Evolutionary conservation across 2,113 vertebrate species (phyloP), one percentile per base, ranked within the genome.

Genomic region (Equus przewalskii): DNA sequence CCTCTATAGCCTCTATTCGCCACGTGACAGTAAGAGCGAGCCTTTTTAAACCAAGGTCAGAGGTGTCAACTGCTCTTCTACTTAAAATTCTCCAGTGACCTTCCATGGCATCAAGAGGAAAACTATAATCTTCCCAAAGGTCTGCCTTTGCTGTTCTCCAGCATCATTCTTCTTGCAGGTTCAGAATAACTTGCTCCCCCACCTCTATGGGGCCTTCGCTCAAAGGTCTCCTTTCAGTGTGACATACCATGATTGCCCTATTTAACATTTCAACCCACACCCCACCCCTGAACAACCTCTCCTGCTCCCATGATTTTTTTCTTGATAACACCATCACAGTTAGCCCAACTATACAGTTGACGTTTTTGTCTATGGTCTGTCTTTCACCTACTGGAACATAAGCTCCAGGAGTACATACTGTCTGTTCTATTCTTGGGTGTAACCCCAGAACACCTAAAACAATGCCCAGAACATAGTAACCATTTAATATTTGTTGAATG

Each of bases 11-110:
- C 13, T 70, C 69, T 62, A 2, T 21, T 65, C 49, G 69, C 86
- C 36, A 9, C 9, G 14, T 1, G 4, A 14, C 6, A 7, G 11
- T 0, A 19, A 49, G 6, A 36, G 5, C 2, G 6, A 21, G 16
- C 1, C 56, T 87, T 86, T 16, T 41, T 14, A 73, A 62, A 73
- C 22, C 30, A 58, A 16, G 13, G 5, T n/a, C 69, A 73, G 10
- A 58, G 1, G 54, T 30, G 18, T 5, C 49, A 36, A 36, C 12
- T 3, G 11, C 1, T 13, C 19, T 69, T 80, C 24, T 70, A n/a
- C 44, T 94, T 26, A 36, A 65, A 64, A 36, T 22, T 9, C 8
- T 54, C 69, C 33, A 13, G 0, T 8, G 82, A 22, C 54, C 51
- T 67, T 4, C 30, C 28, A 33, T 21, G 26, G 33, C 8, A 44